A percentile compares a stretch with the other conserved stretches of the same genome.
phyloP scores from a whole-genome alignment of 2,797 vertebrate genomes.

The Sciurus carolinensis region DNA sequence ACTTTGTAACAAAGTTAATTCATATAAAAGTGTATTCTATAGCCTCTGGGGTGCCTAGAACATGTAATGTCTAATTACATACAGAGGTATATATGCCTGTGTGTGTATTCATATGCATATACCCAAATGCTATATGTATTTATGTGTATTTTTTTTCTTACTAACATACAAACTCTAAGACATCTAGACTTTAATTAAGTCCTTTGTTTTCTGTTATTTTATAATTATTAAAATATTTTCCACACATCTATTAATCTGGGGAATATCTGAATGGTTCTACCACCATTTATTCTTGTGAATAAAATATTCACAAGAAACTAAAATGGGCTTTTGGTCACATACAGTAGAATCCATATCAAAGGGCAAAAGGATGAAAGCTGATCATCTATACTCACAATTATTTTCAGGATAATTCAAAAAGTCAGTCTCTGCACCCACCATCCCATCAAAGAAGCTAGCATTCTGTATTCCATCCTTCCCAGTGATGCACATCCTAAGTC shows the following conservation, averaged over 20 bases:
- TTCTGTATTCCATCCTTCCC: background rate
- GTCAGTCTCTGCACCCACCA: background rate
- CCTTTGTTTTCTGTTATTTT: background rate
- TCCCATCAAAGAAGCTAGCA: background rate
- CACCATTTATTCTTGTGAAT: no score
- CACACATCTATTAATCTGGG: background rate
- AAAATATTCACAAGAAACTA: background rate
- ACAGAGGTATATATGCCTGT: background rate
- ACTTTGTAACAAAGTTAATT: conserved; percentile 26
- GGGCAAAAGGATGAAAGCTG: background rate
- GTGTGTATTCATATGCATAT: background rate
- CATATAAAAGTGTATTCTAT: background rate
- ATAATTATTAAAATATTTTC: background rate
- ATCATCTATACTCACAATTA: background rate
- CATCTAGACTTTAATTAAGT: background rate
- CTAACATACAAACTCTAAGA: background rate
- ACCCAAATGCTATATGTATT: background rate
- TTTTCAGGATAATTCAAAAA: background rate
- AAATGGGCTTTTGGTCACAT: background rate
- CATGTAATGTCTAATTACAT: background rate
- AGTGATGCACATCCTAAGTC: background rate
- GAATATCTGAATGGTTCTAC: background rate
- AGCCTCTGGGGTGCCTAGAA: background rate
- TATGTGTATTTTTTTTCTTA: background rate
- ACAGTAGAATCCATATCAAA: background rate